Percentiles rank a stretch among this genome's conserved stretches.
These are phyloP conservation scores for Drosophila bocqueti DNA, from an alignment of 1,140 invertebrate genomes.

Conservation along the genomic window DNA sequence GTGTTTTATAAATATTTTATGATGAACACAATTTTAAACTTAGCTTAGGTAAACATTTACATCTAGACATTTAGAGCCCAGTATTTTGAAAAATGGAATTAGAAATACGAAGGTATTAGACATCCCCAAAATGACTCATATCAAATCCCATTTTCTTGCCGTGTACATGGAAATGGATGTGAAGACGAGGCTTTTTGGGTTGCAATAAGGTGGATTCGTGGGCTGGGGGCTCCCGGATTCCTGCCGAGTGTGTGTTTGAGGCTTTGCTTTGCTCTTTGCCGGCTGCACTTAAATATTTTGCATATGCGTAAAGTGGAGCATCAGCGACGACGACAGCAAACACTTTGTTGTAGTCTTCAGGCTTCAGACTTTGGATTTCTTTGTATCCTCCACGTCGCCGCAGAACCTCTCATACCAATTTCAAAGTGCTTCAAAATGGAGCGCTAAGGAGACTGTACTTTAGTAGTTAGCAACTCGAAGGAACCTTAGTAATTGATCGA, in stretches of 20 bases:
- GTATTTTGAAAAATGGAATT: not conserved
- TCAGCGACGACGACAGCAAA: slow-evolving; percentile 52
- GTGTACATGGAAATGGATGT: not conserved
- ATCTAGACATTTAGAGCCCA: too few relatives aligned
- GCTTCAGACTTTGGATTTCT: slow-evolving; percentile 29
- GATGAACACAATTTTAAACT: not conserved
- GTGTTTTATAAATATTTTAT: not conserved
- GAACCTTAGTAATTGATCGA: slow-evolving; percentile 14
- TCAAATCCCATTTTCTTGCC: not conserved
- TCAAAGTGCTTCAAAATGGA: slow-evolving; percentile 25
- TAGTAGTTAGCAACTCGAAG: slow-evolving; percentile 22
- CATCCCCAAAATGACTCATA: not conserved
- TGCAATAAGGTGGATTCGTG: slow-evolving; percentile 1
- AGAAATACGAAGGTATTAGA: not conserved
- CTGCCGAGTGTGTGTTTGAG: slow-evolving; percentile 47
- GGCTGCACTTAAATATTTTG: slow-evolving; percentile 81
- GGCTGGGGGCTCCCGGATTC: slow-evolving; percentile 20
- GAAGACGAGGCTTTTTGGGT: slow-evolving; percentile 2
- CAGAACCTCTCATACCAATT: slow-evolving; percentile 38
- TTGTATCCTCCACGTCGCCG: not conserved
- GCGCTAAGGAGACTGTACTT: slow-evolving; percentile 23
- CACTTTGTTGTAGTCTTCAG: slow-evolving; percentile 57
- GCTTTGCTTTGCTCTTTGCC: slow-evolving; percentile 78
- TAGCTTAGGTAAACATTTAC: not conserved
- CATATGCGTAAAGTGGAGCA: slow-evolving; percentile 76